Base-by-base conservation (phyloP, 2,888 invertebrate species). In the Lingula anatina region DNA sequence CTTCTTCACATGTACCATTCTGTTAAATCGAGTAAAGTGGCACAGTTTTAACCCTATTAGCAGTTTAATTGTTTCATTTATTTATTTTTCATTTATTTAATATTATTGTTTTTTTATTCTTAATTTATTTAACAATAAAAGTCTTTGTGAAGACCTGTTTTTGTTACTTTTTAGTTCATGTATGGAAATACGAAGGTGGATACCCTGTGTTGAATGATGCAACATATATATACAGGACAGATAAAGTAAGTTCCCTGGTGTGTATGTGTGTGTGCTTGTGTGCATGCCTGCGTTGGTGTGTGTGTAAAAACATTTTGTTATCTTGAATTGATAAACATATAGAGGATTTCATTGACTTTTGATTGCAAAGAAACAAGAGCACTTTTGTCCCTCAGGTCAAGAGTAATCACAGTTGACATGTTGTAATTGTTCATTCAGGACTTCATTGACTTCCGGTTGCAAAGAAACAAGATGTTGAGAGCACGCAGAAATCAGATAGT, bases 101-200 rank as follows among this genome's bases (percentile, higher is more conserved):
- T n/a, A n/a, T n/a, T n/a, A n/a, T 40, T 20, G 2, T 31, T 24
- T 21, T n/a, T 21, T 45, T 38, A n/a, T n/a, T n/a, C n/a, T n/a
- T n/a, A n/a, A n/a, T n/a, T n/a, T n/a, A n/a, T n/a, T n/a, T n/a
- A n/a, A n/a, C n/a, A n/a, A n/a, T n/a, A n/a, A n/a, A n/a, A n/a
- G n/a, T n/a, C n/a, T n/a, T n/a, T n/a, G n/a, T n/a, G n/a, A n/a
- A n/a, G n/a, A n/a, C n/a, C n/a, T n/a, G n/a, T n/a, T n/a, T n/a
- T n/a, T n/a, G n/a, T n/a, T 31, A 9, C 15, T 36, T 64, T 61
- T 48, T 61, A 75, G 81, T 99, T 53, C 96, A 99, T 78, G 81
- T 99, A 49, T 97, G 96, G 96, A 86, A 88, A 69, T 95, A 92
- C 74, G 88, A 86, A 12, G 92, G 94, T 44, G 97, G 97, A 23